Percentiles rank a stretch among this genome's conserved stretches.
These are phyloP conservation scores for Idaea straminata DNA, from an alignment of 2,888 invertebrate species.

Conservation along the genomic window DNA sequence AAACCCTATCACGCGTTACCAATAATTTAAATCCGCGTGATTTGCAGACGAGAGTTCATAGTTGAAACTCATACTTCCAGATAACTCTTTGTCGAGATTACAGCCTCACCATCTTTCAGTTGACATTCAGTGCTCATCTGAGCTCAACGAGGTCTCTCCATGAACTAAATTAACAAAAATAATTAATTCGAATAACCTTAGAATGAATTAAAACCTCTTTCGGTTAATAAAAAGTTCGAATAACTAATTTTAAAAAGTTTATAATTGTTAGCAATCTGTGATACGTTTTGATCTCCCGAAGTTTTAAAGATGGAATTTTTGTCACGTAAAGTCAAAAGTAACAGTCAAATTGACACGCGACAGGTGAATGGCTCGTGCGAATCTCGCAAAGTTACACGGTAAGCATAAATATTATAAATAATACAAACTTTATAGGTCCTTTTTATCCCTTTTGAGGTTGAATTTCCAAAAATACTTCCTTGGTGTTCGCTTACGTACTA, in stretches of 20 bases:
- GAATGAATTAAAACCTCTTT: constrained; percentile 24
- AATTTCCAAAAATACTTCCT: no score
- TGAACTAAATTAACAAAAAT: constrained; percentile 6
- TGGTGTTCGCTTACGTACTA: no score
- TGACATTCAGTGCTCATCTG: constrained; percentile 56
- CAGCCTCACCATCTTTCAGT: constrained; percentile 56
- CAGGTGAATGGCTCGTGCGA: constrained; percentile 61
- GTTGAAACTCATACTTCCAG: constrained; percentile 32
- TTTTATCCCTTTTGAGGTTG: background rate
- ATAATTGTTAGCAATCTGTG: constrained; percentile 40
- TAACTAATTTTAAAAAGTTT: constrained; percentile 14
- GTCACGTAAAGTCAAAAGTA: constrained; percentile 61
- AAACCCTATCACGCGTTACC: constrained; percentile 33
- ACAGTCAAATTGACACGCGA: constrained; percentile 56
- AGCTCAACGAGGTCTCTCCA: constrained; percentile 39
- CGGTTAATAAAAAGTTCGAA: constrained; percentile 7
- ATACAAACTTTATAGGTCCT: background rate
- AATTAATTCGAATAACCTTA: constrained; percentile 20
- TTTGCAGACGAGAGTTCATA: constrained; percentile 25
- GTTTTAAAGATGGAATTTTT: constrained; percentile 62
- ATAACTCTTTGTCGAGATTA: constrained; percentile 40
- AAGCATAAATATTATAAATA: constrained; percentile 30
- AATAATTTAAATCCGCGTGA: constrained; percentile 31
- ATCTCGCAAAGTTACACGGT: constrained; percentile 51
- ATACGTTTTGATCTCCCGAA: constrained; percentile 46